Evolutionary conservation across 2,113 vertebrate genomes (phyloP), one percentile per base, ranked within the genome.

Genomic region (Gallinago media): DNA sequence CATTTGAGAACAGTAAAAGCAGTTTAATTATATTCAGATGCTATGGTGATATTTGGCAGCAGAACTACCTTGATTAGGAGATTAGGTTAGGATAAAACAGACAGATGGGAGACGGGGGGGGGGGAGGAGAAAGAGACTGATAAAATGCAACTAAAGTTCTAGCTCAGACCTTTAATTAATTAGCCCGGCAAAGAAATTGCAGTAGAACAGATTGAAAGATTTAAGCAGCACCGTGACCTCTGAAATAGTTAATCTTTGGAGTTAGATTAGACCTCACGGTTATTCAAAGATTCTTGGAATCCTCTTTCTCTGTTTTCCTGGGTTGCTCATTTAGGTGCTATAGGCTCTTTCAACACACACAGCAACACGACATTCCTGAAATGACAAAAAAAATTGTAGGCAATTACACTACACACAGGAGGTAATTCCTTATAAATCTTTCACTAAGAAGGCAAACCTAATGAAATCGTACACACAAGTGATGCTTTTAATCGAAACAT

Each of bases 161-260:
- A 88, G 42, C 61, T 92, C 61, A 90, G 75, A 44, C 56, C 34
- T 85, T 83, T 75, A 91, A 83, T 89, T 94, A 95, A 95, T 95
- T 94, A 93, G 61, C 76, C 62, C 56, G 61, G 71, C 52, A 67
- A 90, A 93, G 23, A 79, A 79, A 56, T 44, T 49, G 27, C 42
- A 59, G 67, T 52, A 77, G 42, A 80, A 79, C 78, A 85, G 59
- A 92, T 31, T 93, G 82, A 80, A 88, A 81, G 68, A 63, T 68
- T 75, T 78, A 81, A 89, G 63, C 81, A 72, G 36, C 47, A 36
- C 2, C 0, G 31, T 88, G 78, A 87, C 78, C 88, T 90, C 88
- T 89, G 76, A 94, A 94, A 84, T 22, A 77, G 65, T 78, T 96
- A 92, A 88, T 84, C 65, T 77, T 59, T 61, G 63, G 47, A 63